Base-by-base conservation (phyloP, 2,113 vertebrate genomes). In the Sterna hirundo region DNA sequence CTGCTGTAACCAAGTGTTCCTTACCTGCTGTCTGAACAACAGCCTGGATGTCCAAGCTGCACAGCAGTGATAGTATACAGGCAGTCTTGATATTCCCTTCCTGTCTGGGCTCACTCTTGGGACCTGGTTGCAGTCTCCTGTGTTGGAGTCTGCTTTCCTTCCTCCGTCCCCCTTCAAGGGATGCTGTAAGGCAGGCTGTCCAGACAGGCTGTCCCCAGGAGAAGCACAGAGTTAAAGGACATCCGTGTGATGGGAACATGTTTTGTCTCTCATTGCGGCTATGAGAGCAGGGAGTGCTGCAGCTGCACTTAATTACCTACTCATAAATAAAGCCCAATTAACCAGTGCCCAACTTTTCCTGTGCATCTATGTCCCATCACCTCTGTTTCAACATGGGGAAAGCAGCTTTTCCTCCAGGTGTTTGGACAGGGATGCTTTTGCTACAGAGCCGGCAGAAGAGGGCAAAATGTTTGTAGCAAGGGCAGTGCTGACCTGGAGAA, bases 201-300 rank as follows among this genome's bases (percentile, higher is more conserved):
- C 55, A 79, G 36, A 61, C 51, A 75, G 25, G 21, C 49, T 79
- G 61, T 15, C 57, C 82, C 44, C 47, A 10, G 65, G 64, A 82
- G 52, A 9, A 30, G 0, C 52, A 44, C 34, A 19, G 38, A 51
- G 44, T 57, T 65, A 55, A 88, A 71, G 58, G 58, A 74, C 36
- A 65, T 29, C 20, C 2, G 0, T n/a, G 27, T 14, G 30, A 14
- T 5, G 30, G 49, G 14, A 87, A 42, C 2, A 5, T 3, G 1
- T n/a, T 88, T 49, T 76, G 62, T 71, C 55, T 88, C 25, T 81
- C 32, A 10, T 5, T 19, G 29, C 42, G 91, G 68, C 36, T 62
- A 6, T 20, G n/a, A 29, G 25, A 76, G 57, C 72, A 46, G 69
- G 12, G 32, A 92, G 15, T 29, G 14, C 30, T 87, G 81, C 65